phyloP scores from a whole-genome alignment of 1,140 invertebrate species.

The Eufriesea mexicana region DNA sequence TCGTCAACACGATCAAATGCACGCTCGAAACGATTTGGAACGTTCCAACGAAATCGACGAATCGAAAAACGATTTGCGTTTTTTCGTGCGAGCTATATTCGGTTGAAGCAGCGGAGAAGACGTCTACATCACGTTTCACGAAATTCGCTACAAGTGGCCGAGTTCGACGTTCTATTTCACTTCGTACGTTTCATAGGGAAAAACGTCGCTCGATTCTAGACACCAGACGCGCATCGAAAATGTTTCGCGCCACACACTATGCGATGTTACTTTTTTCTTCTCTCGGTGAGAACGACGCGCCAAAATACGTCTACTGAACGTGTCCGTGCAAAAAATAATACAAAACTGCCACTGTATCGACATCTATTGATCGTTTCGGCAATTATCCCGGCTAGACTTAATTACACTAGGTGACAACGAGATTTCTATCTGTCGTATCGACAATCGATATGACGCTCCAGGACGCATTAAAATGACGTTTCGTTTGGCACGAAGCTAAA shows the following conservation, averaged over 20 bases:
- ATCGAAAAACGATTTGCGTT: not conserved
- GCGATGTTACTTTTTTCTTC: not conserved
- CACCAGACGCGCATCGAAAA: constrained; percentile 1
- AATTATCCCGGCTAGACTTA: constrained; percentile 36
- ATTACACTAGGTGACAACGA: constrained; percentile 11
- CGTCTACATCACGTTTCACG: constrained; percentile 8
- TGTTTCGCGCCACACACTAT: not conserved
- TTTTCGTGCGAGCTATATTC: too few relatives aligned
- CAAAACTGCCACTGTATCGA: not conserved
- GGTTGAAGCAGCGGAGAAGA: not conserved
- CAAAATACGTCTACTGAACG: not conserved
- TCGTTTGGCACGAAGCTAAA: not conserved
- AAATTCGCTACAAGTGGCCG: constrained; percentile 15
- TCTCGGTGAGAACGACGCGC: not conserved
- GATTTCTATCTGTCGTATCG: constrained; percentile 20
- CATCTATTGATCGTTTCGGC: constrained; percentile 18
- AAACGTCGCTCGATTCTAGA: constrained; percentile 7
- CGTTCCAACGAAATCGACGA: not conserved
- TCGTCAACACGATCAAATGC: not conserved
- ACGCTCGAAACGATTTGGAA: not conserved
- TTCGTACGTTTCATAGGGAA: not conserved
- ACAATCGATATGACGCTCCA: not conserved
- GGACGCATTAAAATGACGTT: not conserved
- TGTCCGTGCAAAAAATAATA: not conserved
- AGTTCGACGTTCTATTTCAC: constrained; percentile 16